phyloP scores from a whole-genome alignment of 2,888 invertebrate species.

The Petrolisthes cinctipes region DNA sequence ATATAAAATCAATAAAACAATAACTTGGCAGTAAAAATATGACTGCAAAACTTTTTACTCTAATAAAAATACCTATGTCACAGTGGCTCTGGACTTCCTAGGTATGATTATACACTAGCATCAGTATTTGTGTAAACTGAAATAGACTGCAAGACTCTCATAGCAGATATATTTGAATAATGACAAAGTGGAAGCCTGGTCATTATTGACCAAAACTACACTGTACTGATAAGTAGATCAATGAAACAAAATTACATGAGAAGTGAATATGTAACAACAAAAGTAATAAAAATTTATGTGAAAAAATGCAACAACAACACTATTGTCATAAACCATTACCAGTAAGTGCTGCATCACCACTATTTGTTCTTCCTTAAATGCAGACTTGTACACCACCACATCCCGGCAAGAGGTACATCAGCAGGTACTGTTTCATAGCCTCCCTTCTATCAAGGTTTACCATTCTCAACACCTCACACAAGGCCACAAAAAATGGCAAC shows the following conservation, averaged over 20 bases:
- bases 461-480: not conserved
- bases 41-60: constrained; percentile 45
- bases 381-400: not conserved
- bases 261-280: not conserved
- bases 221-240: not conserved
- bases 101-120: not conserved
- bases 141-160: constrained; percentile 3
- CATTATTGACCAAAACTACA: not conserved
- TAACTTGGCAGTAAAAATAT: constrained; percentile 54
- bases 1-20: constrained; percentile 41
- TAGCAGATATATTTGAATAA: constrained; percentile 13
- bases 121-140: not conserved
- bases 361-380: not conserved
- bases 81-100: constrained; percentile 49
- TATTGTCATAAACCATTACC: not conserved
- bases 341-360: not conserved
- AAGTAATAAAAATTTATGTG: not conserved
- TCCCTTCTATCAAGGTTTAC: constrained; percentile 30
- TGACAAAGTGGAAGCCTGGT: not conserved
- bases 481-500: too few relatives aligned
- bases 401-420: constrained; percentile 36
- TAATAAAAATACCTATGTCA: constrained; percentile 51
- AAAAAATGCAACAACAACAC: not conserved
- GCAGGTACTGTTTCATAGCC: constrained; percentile 33
- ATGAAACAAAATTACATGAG: not conserved